Base-by-base conservation (phyloP, 2,113 vertebrate genomes). In the Nycticorax nycticorax region DNA sequence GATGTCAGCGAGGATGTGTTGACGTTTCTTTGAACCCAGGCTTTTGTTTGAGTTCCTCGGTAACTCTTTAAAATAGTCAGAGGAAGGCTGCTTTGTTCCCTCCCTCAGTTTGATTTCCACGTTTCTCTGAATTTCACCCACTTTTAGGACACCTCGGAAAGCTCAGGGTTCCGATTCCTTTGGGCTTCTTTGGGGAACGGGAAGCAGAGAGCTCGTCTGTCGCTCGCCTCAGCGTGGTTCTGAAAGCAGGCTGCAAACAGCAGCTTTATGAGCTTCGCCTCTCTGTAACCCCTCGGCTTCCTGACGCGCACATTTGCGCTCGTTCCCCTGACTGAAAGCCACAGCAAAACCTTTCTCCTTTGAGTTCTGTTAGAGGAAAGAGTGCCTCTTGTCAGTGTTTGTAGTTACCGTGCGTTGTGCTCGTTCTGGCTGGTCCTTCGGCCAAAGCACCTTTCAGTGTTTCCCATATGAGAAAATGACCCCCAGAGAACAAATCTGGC, bases 221-320 rank as follows among this genome's bases (percentile, higher is more conserved):
- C 9, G 5, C 72, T 37, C 18, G 0, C 30, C 32, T 22, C 1
- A 1, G 37, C 23, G 1, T 4, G 67, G 39, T 9, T 59, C 88
- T 84, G 59, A 33, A 60, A 39, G 47, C 64, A 28, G 81, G 4
- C 12, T 20, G 26, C 12, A 6, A 10, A 2, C 10, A 13, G 43
- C 5, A 21, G 55, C 35, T 33, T 24, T 23, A 0, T 11, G 67
- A 62, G 91, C 73, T 74, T 86, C 81, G 89, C 81, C 30, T 74
- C 19, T 37, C 35, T 18, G 0, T 32, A 24, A 26, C 10, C 41
- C 30, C 16, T 43, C 67, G 4, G 27, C 37, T 37, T 35, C 68
- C 3, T 1, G 35, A 5, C 6, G 12, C 5, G 2, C 35, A 4
- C 11, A 0, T 8, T 23, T 32, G 18, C 35, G 53, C 14, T 48